Conservation (phyloP, 2,797 vertebrate species). For the Crypturellus tataupa region DNA sequence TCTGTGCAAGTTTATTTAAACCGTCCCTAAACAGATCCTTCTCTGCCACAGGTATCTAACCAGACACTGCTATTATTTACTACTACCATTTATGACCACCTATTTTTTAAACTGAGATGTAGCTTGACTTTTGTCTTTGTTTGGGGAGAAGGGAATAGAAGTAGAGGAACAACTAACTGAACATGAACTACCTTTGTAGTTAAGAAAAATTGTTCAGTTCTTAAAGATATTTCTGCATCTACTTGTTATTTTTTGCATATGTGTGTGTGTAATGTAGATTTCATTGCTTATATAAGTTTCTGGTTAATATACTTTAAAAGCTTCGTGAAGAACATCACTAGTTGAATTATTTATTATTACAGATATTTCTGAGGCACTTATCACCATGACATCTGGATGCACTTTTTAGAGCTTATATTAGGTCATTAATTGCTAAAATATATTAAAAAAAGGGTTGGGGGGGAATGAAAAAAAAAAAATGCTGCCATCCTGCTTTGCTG, state of each 20-base stretch:
- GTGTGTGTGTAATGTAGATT: neutral
- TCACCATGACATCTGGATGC: constrained; percentile 9
- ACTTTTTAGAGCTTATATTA: constrained; percentile 36
- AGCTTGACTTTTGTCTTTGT: neutral
- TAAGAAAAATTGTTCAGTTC: neutral
- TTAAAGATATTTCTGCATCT: constrained; percentile 13
- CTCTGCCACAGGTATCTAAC: neutral
- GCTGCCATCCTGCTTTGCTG: neutral
- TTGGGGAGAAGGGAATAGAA: neutral
- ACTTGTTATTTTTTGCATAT: constrained; percentile 8
- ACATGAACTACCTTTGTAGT: neutral
- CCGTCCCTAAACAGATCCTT: neutral
- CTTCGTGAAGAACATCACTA: constrained; percentile 19
- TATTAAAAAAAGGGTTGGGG: neutral
- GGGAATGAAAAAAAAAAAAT: neutral
- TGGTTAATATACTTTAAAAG: constrained; percentile 58
- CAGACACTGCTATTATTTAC: neutral
- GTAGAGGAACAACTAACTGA: neutral
- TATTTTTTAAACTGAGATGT: neutral
- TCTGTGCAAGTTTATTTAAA: neutral
- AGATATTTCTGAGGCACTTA: constrained; percentile 43
- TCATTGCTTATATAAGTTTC: constrained; percentile 43
- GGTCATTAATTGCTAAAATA: constrained; percentile 12
- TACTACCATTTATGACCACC: neutral
- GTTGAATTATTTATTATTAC: constrained; percentile 64